Percentiles rank a stretch among this genome's conserved stretches.
Evolutionary conservation across 2,113 vertebrate species (phyloP).

Genomic region (Poeciliopsis prolifica): DNA sequence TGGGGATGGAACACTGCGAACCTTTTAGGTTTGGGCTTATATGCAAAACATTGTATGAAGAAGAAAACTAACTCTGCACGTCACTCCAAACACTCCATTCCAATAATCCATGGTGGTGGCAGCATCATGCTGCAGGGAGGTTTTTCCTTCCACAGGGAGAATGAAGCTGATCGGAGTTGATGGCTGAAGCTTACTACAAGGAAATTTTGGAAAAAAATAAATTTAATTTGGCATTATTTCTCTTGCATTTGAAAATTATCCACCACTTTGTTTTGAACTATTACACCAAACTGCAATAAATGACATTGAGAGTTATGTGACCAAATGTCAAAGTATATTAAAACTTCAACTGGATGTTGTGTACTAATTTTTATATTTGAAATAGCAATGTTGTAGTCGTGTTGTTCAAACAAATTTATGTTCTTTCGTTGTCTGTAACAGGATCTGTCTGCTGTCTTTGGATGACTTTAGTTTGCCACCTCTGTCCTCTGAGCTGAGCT

Average conservation of each 20-base stretch:
- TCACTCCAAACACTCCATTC: too few species aligned
- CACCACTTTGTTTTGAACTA: not conserved
- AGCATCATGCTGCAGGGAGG: not conserved
- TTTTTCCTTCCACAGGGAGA: not conserved
- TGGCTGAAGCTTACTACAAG: not conserved
- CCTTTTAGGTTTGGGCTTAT: not conserved
- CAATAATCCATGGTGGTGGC: not conserved
- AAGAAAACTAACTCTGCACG: not conserved
- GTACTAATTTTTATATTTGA: constrained; percentile 72
- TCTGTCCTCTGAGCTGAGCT: constrained; percentile 48
- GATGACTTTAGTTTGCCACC: constrained; percentile 64
- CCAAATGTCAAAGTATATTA: not conserved
- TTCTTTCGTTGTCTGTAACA: constrained; percentile 67
- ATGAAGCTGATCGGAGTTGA: not conserved
- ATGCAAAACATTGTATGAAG: not conserved
- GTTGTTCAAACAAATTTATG: constrained; percentile 69
- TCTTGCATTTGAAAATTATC: not conserved
- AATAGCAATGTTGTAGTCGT: constrained; percentile 65
- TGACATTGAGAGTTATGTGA: not conserved
- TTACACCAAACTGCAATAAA: not conserved
- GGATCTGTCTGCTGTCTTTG: constrained; percentile 62
- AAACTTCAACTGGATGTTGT: not conserved
- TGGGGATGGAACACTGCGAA: not conserved
- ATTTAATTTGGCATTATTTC: not conserved
- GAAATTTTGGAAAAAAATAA: not conserved